These are phyloP conservation scores for Leptopterna dolabrata DNA, from an alignment of 2,888 invertebrate genomes.

Conservation along the genomic window DNA sequence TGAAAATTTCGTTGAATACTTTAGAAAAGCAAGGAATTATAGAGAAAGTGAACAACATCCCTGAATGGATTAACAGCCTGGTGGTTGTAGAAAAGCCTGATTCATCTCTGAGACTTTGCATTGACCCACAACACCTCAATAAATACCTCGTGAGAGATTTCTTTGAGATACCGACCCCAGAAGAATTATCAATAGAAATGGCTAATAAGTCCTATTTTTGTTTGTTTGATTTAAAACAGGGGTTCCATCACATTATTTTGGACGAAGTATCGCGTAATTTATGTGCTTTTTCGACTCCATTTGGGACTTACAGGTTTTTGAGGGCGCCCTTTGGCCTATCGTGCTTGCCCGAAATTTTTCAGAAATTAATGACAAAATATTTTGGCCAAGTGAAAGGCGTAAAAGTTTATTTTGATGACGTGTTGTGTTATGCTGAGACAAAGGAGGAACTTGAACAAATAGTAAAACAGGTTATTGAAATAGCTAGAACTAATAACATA, in stretches of 20 bases:
- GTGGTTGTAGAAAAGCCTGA: background rate
- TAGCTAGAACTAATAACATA: background rate
- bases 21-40: background rate
- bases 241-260: too few relatives aligned
- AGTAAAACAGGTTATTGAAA: background rate
- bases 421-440: background rate
- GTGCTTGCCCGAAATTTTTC: background rate
- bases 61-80: background rate
- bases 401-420: background rate
- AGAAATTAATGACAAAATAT: background rate
- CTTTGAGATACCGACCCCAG: conserved; percentile 51
- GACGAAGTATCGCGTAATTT: background rate
- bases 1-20: background rate
- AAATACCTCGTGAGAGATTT: too few relatives aligned
- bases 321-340: too few relatives aligned
- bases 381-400: background rate
- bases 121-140: too few relatives aligned
- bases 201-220: conserved; percentile 45
- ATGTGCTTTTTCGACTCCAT: background rate
- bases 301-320: background rate
- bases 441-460: background rate
- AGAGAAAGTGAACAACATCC: background rate
- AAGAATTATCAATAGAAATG: conserved; percentile 44
- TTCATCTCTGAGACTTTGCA: conserved; percentile 54
- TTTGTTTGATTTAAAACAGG: conserved; percentile 44